These are phyloP conservation scores for Eublepharis macularius DNA, from an alignment of 2,113 vertebrate species.

Conservation along the genomic window DNA sequence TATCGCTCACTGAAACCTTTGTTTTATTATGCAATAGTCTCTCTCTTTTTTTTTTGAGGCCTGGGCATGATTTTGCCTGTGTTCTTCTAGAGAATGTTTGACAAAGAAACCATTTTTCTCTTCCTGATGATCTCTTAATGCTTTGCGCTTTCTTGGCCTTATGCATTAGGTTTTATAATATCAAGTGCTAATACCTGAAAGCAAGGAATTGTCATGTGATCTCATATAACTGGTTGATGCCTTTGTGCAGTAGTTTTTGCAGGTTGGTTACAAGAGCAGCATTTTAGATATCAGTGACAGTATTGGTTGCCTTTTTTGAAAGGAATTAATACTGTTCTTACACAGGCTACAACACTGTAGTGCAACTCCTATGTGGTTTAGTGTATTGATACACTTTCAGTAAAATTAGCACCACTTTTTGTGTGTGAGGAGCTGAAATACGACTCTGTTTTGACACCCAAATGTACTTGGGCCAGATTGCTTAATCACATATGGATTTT, in stretches of 20 bases:
- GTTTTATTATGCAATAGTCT: background rate
- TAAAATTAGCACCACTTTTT: background rate
- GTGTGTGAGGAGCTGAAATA: background rate
- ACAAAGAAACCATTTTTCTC: background rate
- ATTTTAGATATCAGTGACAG: background rate
- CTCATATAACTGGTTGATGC: background rate
- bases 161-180: background rate
- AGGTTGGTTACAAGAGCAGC: background rate
- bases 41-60: background rate
- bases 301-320: background rate
- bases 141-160: background rate
- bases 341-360: background rate
- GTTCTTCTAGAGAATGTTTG: background rate
- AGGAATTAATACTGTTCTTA: background rate
- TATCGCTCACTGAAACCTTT: background rate
- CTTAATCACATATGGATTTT: slow-evolving; percentile 2
- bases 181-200: background rate
- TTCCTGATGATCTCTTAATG: background rate
- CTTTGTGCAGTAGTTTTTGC: background rate
- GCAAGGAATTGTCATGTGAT: background rate
- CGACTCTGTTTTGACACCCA: background rate
- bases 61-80: background rate
- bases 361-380: background rate
- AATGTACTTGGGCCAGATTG: background rate
- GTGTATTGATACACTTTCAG: background rate